A percentile compares a stretch with the other conserved stretches of the same genome.
These are phyloP conservation scores for Pogoniulus pusillus DNA, from an alignment of 2,797 vertebrate genomes.

Conservation along the genomic window DNA sequence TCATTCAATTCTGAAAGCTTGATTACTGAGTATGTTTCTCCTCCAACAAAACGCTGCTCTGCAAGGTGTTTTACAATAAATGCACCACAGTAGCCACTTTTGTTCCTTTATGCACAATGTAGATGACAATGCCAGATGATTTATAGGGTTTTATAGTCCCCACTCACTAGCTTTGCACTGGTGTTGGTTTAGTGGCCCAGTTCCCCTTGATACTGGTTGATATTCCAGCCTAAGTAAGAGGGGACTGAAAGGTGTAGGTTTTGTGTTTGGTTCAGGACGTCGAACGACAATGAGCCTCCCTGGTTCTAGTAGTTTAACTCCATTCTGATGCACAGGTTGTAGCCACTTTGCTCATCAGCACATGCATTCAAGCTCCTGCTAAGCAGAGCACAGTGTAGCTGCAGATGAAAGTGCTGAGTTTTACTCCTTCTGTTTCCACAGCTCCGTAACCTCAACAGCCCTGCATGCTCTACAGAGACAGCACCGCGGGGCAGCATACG, in stretches of 20 bases:
- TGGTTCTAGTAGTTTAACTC: constrained; percentile 7
- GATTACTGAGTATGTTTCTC: not conserved
- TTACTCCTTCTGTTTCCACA: not conserved
- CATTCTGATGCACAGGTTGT: not conserved
- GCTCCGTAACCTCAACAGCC: not conserved
- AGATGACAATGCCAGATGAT: not conserved
- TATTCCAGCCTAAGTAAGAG: constrained; percentile 10
- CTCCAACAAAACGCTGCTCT: not conserved
- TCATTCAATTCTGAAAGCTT: constrained; percentile 14
- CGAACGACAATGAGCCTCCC: not conserved
- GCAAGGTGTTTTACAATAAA: constrained; percentile 20
- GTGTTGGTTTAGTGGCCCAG: not conserved
- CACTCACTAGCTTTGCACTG: not conserved
- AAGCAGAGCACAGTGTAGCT: not conserved
- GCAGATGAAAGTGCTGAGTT: not conserved
- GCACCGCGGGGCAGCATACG: not conserved
- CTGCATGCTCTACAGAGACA: not conserved
- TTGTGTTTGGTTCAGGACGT: not conserved
- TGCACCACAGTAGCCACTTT: constrained; percentile 10
- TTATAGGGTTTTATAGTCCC: not conserved
- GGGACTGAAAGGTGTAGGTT: not conserved
- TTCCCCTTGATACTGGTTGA: not conserved
- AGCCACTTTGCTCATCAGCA: not conserved
- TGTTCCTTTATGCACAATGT: not conserved
- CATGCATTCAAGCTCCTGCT: not conserved